These are phyloP conservation scores for Platycercus adscitus DNA, from an alignment of 2,113 vertebrate species.

Conservation along the genomic window DNA sequence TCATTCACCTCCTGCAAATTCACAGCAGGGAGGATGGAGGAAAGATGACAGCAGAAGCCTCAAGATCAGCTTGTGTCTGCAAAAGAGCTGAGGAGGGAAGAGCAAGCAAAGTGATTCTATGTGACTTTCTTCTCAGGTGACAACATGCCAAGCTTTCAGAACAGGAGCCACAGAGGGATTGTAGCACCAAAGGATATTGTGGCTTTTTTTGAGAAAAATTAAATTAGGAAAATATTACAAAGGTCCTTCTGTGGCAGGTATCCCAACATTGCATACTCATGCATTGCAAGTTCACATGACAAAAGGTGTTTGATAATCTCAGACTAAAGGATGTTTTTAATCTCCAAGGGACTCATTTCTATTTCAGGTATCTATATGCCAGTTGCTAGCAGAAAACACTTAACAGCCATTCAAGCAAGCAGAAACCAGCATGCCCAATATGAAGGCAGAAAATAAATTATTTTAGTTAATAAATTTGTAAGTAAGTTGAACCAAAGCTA, in stretches of 20 bases:
- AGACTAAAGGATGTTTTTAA: not conserved
- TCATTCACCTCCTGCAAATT: not conserved
- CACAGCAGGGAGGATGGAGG: not conserved
- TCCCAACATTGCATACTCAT: not conserved
- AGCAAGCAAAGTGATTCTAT: not conserved
- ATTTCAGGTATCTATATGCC: not conserved
- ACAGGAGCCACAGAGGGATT: not conserved
- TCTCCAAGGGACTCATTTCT: not conserved
- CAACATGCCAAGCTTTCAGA: not conserved
- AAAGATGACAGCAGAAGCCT: not conserved
- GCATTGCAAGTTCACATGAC: not conserved
- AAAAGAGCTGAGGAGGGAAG: not conserved
- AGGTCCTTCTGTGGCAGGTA: not conserved
- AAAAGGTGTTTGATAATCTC: not conserved
- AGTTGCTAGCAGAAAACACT: not conserved
- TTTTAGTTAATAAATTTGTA: not conserved
- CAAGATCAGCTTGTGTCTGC: not conserved
- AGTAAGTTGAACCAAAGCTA: not conserved
- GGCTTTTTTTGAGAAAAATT: not conserved
- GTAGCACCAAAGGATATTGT: not conserved
- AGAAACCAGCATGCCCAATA: not conserved
- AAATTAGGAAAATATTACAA: not conserved
- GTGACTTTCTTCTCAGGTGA: not conserved
- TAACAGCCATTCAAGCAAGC: not conserved
- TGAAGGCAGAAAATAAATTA: not conserved